Evolutionary conservation across 2,888 invertebrate genomes (phyloP).

Genomic region (Drosophila diplacantha): DNA sequence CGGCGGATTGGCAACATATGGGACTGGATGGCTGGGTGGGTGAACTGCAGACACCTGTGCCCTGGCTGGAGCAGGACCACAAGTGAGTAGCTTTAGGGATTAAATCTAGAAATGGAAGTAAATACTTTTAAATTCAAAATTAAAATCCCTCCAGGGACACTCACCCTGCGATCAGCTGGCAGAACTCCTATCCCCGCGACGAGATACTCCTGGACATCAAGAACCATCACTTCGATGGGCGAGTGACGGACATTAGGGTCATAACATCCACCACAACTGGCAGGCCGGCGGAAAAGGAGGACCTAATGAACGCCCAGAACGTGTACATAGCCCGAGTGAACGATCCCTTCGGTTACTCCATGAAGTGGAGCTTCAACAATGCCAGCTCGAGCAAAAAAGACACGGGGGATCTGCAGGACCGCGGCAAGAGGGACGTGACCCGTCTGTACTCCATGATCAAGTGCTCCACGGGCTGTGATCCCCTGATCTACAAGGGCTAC

Average conservation of each 20-base stretch:
- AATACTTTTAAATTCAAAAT: neutral
- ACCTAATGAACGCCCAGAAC: conserved; percentile 57
- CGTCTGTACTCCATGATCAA: conserved; percentile 91
- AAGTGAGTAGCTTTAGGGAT: conserved; percentile 41
- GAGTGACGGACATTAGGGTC: conserved; percentile 53
- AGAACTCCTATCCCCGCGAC: conserved; percentile 44
- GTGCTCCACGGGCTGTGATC: conserved; percentile 91
- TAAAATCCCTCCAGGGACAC: conserved; percentile 28
- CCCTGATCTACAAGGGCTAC: conserved; percentile 89
- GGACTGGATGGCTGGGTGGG: conserved; percentile 76
- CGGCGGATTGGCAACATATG: conserved; percentile 65
- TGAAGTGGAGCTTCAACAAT: conserved; percentile 72
- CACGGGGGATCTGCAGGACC: conserved; percentile 56
- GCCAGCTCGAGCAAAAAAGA: conserved; percentile 14
- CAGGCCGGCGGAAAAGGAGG: conserved; percentile 31
- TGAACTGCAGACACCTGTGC: conserved; percentile 41
- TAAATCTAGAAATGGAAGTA: neutral
- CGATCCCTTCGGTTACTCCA: conserved; percentile 77
- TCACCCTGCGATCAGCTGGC: conserved; percentile 3
- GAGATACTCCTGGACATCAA: conserved; percentile 49
- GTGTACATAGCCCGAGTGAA: conserved; percentile 76
- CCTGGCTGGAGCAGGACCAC: conserved; percentile 48
- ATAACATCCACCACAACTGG: conserved; percentile 29
- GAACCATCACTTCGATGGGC: conserved; percentile 51
- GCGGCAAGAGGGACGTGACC: conserved; percentile 86